These are phyloP conservation scores for Aphelenchoides besseyi DNA, from an alignment of 1,140 invertebrate species.

Conservation along the genomic window DNA sequence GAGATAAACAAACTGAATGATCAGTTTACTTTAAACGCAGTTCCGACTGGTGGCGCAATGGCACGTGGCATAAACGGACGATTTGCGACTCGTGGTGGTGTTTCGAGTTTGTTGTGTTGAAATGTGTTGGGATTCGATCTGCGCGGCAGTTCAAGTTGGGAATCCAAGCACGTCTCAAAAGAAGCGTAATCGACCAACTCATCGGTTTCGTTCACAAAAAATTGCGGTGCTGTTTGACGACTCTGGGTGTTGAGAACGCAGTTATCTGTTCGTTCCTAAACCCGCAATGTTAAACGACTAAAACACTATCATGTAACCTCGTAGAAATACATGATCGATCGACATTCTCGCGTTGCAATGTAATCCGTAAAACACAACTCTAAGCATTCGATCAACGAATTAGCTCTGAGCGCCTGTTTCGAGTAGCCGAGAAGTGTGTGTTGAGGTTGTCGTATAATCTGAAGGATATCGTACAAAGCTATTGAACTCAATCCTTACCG, in stretches of 20 bases:
- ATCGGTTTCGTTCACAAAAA: conserved; percentile 45
- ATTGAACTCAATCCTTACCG: conserved; percentile 18
- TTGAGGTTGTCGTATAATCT: conserved; percentile 18
- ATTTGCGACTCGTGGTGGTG: background rate
- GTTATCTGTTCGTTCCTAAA: conserved; percentile 33
- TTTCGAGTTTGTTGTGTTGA: background rate
- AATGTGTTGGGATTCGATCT: background rate
- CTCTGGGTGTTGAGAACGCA: conserved; percentile 46
- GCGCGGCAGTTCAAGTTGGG: background rate
- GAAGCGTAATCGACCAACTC: conserved; percentile 48
- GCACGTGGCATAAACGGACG: background rate
- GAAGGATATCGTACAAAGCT: background rate
- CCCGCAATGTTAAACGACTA: background rate
- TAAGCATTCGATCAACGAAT: conserved; percentile 42
- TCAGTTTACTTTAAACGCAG: background rate
- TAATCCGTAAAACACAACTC: conserved; percentile 41
- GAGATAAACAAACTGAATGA: too few relatives aligned
- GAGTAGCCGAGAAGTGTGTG: conserved; percentile 41
- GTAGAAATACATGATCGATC: conserved; percentile 45
- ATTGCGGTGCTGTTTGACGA: conserved; percentile 25
- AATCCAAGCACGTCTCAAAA: conserved; percentile 30
- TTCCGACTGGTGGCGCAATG: background rate
- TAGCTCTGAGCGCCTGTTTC: conserved; percentile 21
- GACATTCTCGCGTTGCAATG: conserved; percentile 12
- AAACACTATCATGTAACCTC: conserved; percentile 26